Evolutionary conservation across 2,888 invertebrate species (phyloP).

Genomic region (Melinaea marsaeus): DNA sequence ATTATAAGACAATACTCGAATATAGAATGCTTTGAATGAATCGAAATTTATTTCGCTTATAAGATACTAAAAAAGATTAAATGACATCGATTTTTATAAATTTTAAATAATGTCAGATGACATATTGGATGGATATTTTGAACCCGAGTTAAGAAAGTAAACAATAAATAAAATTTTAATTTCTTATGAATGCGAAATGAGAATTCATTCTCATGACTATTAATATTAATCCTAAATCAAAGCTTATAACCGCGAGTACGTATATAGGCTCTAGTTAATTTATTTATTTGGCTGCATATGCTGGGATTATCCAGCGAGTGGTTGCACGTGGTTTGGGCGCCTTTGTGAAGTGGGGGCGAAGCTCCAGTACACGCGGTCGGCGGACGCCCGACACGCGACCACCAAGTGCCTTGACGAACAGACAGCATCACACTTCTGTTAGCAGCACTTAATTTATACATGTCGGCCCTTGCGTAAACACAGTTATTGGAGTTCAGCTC

Average conservation of each 20-base stretch:
- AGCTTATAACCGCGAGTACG: constrained; percentile 41
- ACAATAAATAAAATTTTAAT: constrained; percentile 9
- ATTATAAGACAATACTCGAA: too few species aligned
- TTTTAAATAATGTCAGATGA: too few species aligned
- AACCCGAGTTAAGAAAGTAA: not conserved
- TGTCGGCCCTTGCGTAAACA: constrained; percentile 48
- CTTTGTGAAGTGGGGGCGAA: constrained; percentile 28
- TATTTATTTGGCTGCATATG: constrained; percentile 72
- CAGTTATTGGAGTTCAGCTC: constrained; percentile 36
- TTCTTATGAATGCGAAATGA: constrained; percentile 5
- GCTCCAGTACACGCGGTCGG: constrained; percentile 21
- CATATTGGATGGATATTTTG: too few species aligned
- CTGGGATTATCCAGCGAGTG: constrained; percentile 59
- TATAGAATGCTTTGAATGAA: too few species aligned
- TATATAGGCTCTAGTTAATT: constrained; percentile 61
- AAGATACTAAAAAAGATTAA: too few species aligned
- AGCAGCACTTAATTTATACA: constrained; percentile 72
- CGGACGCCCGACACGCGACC: constrained; percentile 46
- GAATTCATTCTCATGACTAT: constrained; percentile 51
- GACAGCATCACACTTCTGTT: constrained; percentile 66
- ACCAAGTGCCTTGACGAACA: constrained; percentile 62
- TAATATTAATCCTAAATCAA: constrained; percentile 45
- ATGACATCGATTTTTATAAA: too few species aligned
- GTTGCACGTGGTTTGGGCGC: constrained; percentile 40
- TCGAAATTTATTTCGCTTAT: too few species aligned